Evolutionary conservation across 2,797 vertebrate genomes (phyloP), one percentile per base, ranked within the genome.

Genomic region (Yasuhikotakia modesta): DNA sequence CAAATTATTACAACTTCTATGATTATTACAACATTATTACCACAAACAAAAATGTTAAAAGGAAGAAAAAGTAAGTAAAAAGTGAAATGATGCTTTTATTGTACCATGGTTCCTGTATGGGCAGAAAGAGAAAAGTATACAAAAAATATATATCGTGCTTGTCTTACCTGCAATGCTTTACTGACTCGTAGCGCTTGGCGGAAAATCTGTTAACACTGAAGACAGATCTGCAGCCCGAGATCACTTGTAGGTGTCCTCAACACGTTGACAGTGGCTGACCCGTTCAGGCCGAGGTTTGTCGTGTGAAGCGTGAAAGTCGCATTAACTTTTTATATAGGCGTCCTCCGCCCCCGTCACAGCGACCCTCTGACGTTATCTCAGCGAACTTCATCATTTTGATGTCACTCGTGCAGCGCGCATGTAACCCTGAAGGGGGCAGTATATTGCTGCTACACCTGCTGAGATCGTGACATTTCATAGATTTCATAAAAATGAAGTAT

Each of bases 241-340:
- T 19, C 19, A 58, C 48, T 63, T 3, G 79, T 78, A 69, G 80
- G 67, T 82, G 43, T 83, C 73, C 77, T 86, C 73, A n/a, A 48
- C 81, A 78, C 69, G 85, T 66, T 46, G 76, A 74, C 78, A 63
- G 75, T 83, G 58, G 55, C 64, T 90, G 89, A 92, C 89, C 88
- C 73, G 80, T 78, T 73, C 79, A 89, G 87, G 89, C 88, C 87
- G 85, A 84, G 86, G 89, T 86, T 86, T 73, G 76, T 88, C 85
- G 85, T 89, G 85, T 90, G 90, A 89, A 82, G 79, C 8, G 85
- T 86, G 73, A 87, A 85, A 87, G 79, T 87, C 71, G 76, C 21
- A 55, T 77, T 81, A 73, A 82, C 30, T 83, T 75, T 79, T 93
- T 94, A 94, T 94, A 94, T 92, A 93, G 88, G 13, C 21, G 70